phyloP scores from a whole-genome alignment of 64 coral and sea anemone genomes.

The Acropora tenuis region DNA sequence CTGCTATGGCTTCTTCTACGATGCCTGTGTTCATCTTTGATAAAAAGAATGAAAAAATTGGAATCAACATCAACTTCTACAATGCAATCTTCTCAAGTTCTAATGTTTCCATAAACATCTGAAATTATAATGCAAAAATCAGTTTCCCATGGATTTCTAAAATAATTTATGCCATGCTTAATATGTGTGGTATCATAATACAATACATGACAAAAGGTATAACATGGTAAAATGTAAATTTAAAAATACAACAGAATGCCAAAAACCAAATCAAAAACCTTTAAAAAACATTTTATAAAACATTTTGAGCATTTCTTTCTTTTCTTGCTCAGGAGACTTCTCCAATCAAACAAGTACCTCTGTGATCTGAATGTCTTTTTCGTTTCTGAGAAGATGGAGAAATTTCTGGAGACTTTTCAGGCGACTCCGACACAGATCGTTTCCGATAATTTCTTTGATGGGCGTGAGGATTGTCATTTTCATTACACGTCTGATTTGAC shows the following conservation, averaged over 20 bases:
- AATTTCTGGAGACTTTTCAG: constrained; percentile 20
- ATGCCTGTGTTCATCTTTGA: constrained; percentile 14
- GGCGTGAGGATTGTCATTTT: neutral
- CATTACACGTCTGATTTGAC: neutral
- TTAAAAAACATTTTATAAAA: no score
- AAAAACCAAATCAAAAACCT: no score
- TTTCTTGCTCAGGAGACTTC: neutral
- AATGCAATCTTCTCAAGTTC: neutral
- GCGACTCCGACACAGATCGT: constrained; percentile 30
- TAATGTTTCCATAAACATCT: no score
- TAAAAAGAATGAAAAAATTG: neutral
- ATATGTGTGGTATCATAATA: no score
- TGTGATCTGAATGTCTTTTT: constrained; percentile 35
- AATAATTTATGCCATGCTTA: no score
- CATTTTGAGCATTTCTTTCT: no score
- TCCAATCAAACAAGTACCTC: constrained; percentile 6
- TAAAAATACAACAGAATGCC: no score
- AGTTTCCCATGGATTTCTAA: no score
- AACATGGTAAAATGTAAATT: no score
- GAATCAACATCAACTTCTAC: neutral
- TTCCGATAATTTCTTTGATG: constrained; percentile 25
- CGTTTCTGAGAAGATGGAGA: constrained; percentile 6
- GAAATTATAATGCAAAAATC: no score
- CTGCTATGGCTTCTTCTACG: constrained; percentile 11
- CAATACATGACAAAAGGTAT: no score